Evolutionary conservation across 1,140 invertebrate genomes (phyloP).

Genomic region (Aphelenchoides avenae): DNA sequence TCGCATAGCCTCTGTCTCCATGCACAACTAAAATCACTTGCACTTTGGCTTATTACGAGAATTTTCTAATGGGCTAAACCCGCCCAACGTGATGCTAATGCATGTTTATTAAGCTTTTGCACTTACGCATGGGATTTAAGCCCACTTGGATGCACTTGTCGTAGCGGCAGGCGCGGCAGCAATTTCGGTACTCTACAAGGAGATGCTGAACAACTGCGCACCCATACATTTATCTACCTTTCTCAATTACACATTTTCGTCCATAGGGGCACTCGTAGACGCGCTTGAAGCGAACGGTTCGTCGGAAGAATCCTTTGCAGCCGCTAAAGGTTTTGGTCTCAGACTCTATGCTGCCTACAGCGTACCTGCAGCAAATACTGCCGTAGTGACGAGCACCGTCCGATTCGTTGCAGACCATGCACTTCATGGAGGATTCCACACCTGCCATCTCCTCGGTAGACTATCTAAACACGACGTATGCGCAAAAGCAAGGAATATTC

Average conservation of each 20-base stretch:
- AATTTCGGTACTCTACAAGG: slow-evolving; percentile 19
- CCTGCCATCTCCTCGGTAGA: too few species aligned
- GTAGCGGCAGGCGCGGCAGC: slow-evolving; percentile 24
- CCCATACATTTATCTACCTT: not conserved
- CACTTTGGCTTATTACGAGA: too few species aligned
- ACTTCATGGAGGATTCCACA: too few species aligned
- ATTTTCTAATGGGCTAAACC: too few species aligned
- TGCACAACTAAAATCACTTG: slow-evolving; percentile 6
- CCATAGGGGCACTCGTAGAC: slow-evolving; percentile 26
- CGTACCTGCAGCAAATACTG: too few species aligned
- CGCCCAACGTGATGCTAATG: too few species aligned
- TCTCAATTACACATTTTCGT: slow-evolving; percentile 14
- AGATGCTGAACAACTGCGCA: not conserved
- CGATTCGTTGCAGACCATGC: too few species aligned
- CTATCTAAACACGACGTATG: too few species aligned
- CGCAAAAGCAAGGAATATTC: too few species aligned
- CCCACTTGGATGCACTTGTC: slow-evolving; percentile 28
- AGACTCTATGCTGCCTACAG: not conserved
- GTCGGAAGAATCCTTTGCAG: slow-evolving; percentile 24
- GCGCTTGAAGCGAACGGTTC: slow-evolving; percentile 30
- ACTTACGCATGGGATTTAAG: slow-evolving; percentile 23
- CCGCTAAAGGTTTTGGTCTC: slow-evolving; percentile 1
- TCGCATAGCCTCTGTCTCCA: slow-evolving; percentile 19
- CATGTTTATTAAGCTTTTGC: not conserved
- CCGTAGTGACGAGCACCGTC: too few species aligned